Evolutionary conservation across 2,113 vertebrate species (phyloP).

Genomic region (Heptranchias perlo): DNA sequence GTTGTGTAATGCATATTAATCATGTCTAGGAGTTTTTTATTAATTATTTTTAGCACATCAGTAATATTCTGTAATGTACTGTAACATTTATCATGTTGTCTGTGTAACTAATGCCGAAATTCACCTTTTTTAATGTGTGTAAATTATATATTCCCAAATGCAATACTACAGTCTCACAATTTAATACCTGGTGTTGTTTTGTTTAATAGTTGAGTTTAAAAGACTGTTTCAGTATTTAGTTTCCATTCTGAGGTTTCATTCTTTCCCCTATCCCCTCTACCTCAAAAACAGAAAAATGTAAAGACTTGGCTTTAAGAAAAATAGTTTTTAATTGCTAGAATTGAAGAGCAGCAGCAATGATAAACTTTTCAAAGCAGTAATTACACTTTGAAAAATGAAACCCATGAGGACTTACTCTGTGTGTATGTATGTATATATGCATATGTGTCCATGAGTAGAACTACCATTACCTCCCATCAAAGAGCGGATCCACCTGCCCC

Average conservation of each 20-base stretch:
- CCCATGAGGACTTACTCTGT: not conserved
- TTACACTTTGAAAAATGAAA: not conserved
- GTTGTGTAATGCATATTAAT: conserved; percentile 29
- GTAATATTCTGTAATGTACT: conserved; percentile 33
- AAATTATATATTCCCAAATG: conserved; percentile 35
- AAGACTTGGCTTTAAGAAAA: not conserved
- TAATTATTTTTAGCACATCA: conserved; percentile 24
- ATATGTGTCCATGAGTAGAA: not conserved
- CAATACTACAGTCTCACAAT: not conserved
- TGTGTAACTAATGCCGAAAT: conserved; percentile 28
- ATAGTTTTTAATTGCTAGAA: not conserved
- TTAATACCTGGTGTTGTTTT: not conserved
- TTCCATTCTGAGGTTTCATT: not conserved
- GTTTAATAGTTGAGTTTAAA: not conserved
- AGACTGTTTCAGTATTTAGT: not conserved
- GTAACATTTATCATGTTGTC: not conserved
- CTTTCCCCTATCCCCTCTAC: not conserved
- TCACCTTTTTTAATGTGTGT: conserved; percentile 30
- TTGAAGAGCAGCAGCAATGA: not conserved
- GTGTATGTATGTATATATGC: not conserved
- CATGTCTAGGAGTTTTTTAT: conserved; percentile 9
- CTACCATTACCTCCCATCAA: not conserved
- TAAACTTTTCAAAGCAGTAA: not conserved
- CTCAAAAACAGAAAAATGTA: not conserved
- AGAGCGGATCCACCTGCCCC: not conserved